phyloP scores from a whole-genome alignment of 1,140 invertebrate genomes.

The Heliconius himera region DNA sequence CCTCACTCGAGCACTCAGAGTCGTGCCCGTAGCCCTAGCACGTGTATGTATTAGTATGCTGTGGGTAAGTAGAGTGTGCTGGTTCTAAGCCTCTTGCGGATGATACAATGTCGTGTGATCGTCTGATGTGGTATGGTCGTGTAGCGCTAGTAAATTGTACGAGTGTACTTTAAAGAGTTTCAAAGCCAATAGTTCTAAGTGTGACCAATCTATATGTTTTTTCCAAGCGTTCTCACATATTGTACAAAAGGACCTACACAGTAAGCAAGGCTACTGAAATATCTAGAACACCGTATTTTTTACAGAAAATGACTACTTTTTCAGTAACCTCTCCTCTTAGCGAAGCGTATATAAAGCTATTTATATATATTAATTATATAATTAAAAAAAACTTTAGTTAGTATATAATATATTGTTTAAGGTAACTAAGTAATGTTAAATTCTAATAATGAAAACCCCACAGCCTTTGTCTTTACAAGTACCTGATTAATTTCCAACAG shows the following conservation, averaged over 20 bases:
- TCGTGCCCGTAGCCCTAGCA: constrained; percentile 75
- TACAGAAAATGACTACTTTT: constrained; percentile 15
- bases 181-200: constrained; percentile 44
- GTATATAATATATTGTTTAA: constrained; percentile 34
- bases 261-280: constrained; percentile 42
- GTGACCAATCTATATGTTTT: constrained; percentile 45
- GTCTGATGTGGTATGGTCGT: constrained; percentile 30
- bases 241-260: constrained; percentile 41
- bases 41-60: constrained; percentile 58
- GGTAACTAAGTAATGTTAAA: constrained; percentile 38
- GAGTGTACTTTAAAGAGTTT: constrained; percentile 24
- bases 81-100: constrained; percentile 17
- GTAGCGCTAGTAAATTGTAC: constrained; percentile 37
- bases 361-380: constrained; percentile 23
- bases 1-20: constrained; percentile 72
- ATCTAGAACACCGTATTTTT: constrained; percentile 15
- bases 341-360: constrained; percentile 50
- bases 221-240: constrained; percentile 38
- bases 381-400: constrained; percentile 25
- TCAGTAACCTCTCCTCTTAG: constrained; percentile 42
- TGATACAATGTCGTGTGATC: constrained; percentile 28
- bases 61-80: background rate
- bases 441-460: constrained; percentile 55
- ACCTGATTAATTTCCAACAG: constrained; percentile 74
- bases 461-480: constrained; percentile 59